Evolutionary conservation across 2,797 vertebrate genomes (phyloP), one percentile per base, ranked within the genome.

Genomic region (Thamnophis elegans): DNA sequence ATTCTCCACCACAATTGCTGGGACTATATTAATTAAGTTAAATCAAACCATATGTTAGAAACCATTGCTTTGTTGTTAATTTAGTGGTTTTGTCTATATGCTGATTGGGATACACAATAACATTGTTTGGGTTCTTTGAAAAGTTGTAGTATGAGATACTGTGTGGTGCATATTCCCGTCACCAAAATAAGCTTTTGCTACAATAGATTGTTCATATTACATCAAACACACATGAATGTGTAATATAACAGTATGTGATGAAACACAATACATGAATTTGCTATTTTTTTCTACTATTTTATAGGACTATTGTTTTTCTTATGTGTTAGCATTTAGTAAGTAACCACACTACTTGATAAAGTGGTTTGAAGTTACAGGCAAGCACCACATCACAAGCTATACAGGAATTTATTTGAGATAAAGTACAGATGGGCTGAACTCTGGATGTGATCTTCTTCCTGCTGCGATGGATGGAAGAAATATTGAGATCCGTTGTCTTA

Each of bases 391-490:
- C 90, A 88, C 85, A 85, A 94, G 95, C 94, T 85, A 62, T 0
- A 94, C 16, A 88, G 91, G 92, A 95, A 95, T 13, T 26, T 0
- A 51, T 92, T 91, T 94, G 88, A 96, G 95, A 95, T 94, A 96
- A 94, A 94, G 93, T 94, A 95, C 95, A 96, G 94, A 96, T 95
- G 93, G 87, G 95, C 94, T 93, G 87, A 85, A 95, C 93, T 87
- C 94, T 95, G 94, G 87, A 92, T 94, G 94, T 95, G 78, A 91
- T 94, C 90, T 60, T 5, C 0, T 94, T 96, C 95, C 91, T 94
- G 94, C 90, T 95, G 95, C 94, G 91, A 93, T 93, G 91, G 91
- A 53, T 95, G 93, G 93, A 95, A 92, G 95, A 93, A 47, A 91
- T 88, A 91, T 89, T 96, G 92, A 95, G 92, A 94, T 92, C 95